phyloP scores from a whole-genome alignment of 2,113 vertebrate genomes.

The Dunckerocampus dactyliophorus region DNA sequence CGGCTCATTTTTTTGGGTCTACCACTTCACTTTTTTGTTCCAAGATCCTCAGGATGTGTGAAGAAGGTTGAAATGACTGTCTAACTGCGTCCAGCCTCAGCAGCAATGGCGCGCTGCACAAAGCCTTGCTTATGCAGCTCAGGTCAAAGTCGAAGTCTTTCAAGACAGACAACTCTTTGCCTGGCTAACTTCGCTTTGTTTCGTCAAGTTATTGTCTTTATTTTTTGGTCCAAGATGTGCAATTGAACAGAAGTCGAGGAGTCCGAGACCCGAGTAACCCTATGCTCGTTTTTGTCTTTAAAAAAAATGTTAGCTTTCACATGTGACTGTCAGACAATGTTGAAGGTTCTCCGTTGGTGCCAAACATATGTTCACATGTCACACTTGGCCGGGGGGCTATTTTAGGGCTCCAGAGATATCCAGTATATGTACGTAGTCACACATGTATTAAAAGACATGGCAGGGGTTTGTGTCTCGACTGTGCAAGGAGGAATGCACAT shows the following conservation, averaged over 20 bases:
- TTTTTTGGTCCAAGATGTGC: conserved; percentile 21
- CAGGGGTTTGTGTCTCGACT: too few species aligned
- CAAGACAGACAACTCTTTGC: too few species aligned
- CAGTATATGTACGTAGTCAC: conserved; percentile 1
- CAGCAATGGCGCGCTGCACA: too few species aligned
- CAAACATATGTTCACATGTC: conserved; percentile 33
- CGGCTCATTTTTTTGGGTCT: too few species aligned
- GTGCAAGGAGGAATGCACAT: too few species aligned
- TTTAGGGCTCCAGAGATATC: conserved; percentile 19
- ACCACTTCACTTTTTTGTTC: too few species aligned
- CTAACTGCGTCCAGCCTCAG: too few species aligned
- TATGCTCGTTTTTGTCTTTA: conserved; percentile 18
- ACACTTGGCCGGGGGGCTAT: conserved; percentile 2
- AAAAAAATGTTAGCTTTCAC: conserved; percentile 42
- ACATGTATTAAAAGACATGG: not conserved
- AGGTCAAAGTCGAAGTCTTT: too few species aligned
- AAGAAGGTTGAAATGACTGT: too few species aligned
- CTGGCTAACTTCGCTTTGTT: too few species aligned
- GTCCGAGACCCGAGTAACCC: not conserved
- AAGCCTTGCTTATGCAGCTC: too few species aligned
- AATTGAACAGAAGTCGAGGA: not conserved
- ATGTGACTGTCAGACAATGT: conserved; percentile 43
- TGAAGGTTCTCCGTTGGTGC: conserved; percentile 15
- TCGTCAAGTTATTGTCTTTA: conserved; percentile 40
- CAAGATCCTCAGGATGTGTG: too few species aligned